Percentiles rank a stretch among this genome's conserved stretches.
These are phyloP conservation scores for Chloroceryle amazona DNA, from an alignment of 2,797 vertebrate species.

Conservation along the genomic window DNA sequence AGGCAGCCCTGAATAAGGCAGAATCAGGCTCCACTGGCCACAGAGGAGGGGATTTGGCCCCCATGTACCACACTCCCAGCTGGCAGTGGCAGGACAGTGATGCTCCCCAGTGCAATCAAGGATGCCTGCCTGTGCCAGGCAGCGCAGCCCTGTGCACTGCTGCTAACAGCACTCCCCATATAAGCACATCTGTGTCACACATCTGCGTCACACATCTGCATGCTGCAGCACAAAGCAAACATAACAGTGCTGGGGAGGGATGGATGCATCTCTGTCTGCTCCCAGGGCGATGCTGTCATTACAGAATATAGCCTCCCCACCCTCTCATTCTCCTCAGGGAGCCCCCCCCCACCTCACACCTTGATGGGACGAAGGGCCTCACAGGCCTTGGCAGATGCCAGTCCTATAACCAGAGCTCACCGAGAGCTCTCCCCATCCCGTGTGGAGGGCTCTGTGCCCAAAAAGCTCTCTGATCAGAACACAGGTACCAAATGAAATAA, in stretches of 20 bases:
- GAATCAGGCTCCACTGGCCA: neutral
- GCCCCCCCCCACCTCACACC: neutral
- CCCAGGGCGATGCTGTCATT: neutral
- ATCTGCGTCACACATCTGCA: neutral
- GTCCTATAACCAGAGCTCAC: neutral
- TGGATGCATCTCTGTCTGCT: neutral
- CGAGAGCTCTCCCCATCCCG: neutral
- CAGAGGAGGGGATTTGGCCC: accelerated
- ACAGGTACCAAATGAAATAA: neutral
- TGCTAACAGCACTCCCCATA: accelerated
- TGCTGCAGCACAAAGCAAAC: neutral
- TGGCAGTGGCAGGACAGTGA: neutral
- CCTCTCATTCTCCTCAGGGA: neutral
- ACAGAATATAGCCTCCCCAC: neutral
- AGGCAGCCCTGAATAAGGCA: neutral
- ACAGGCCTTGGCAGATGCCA: neutral
- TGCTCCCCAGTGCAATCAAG: accelerated
- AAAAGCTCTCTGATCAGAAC: neutral
- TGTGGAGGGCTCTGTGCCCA: accelerated
- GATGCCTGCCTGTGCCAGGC: accelerated
- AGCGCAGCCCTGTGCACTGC: neutral
- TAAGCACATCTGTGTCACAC: neutral
- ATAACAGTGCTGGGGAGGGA: neutral
- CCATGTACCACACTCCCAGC: accelerated
- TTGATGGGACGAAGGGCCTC: neutral